Percentiles rank a stretch among this genome's conserved stretches.
Evolutionary conservation across 2,797 vertebrate species (phyloP).

Genomic region (Paedocypris micromegethes): DNA sequence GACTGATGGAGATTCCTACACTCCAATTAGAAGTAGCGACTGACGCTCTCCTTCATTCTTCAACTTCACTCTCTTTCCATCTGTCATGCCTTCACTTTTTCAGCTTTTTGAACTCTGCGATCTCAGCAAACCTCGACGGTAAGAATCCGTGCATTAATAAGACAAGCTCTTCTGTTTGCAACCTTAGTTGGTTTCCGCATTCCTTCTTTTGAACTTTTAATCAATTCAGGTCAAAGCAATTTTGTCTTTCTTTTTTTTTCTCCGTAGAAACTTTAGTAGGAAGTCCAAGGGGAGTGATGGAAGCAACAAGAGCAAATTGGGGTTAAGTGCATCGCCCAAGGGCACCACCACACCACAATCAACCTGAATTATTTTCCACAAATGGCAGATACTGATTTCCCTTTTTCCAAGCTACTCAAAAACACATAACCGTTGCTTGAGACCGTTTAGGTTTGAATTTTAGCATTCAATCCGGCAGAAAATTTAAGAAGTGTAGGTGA

Average conservation of each 20-base stretch:
- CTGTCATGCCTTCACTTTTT: constrained; percentile 1
- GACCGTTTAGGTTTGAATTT: too few species aligned
- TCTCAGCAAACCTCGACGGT: constrained; percentile 13
- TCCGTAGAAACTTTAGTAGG: constrained; percentile 21
- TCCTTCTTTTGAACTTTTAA: constrained; percentile 30
- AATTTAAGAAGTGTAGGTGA: constrained; percentile 6
- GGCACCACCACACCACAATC: constrained; percentile 30
- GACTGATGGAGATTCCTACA: constrained; percentile 34
- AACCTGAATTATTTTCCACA: constrained; percentile 17
- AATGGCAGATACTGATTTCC: constrained; percentile 10
- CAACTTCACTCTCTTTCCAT: constrained; percentile 8
- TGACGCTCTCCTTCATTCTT: constrained; percentile 10
- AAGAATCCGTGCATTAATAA: constrained; percentile 15
- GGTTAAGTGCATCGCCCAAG: constrained; percentile 31
- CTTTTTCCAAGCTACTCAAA: neutral
- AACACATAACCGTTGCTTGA: neutral
- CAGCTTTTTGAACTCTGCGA: neutral
- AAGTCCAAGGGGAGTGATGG: constrained; percentile 23
- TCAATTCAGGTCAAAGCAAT: constrained; percentile 39
- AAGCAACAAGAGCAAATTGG: constrained; percentile 28
- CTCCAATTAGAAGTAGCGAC: constrained; percentile 40
- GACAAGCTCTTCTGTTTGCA: constrained; percentile 32
- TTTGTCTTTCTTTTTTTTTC: neutral
- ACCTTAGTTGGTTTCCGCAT: constrained; percentile 16
- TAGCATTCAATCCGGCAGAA: too few species aligned